These are phyloP conservation scores for Eutolmus rufibarbis DNA, from an alignment of 2,888 invertebrate species.

Conservation along the genomic window DNA sequence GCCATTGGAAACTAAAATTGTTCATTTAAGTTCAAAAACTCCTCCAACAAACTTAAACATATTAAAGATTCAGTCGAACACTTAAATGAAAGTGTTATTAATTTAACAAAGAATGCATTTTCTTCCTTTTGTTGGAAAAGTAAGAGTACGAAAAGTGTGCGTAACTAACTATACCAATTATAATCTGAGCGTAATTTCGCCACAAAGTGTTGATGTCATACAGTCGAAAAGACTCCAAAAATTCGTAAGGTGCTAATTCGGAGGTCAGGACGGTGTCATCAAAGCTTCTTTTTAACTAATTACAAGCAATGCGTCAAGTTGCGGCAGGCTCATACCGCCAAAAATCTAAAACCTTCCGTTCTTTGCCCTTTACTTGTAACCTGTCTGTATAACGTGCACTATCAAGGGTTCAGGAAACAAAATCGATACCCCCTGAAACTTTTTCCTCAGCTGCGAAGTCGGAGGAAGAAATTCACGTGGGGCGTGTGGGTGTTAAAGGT, in stretches of 20 bases:
- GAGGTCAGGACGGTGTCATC: not conserved
- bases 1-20: too few relatives aligned
- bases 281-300: not conserved
- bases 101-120: too few relatives aligned
- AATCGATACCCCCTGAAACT: slow-evolving; percentile 13
- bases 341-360: not conserved
- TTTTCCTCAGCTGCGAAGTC: not conserved
- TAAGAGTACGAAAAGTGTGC: not conserved
- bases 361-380: not conserved
- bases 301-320: not conserved
- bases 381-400: not conserved
- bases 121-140: too few relatives aligned
- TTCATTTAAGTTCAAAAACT: too few relatives aligned
- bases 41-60: too few relatives aligned
- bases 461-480: not conserved
- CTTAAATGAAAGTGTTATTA: too few relatives aligned
- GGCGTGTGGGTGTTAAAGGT: not conserved
- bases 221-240: not conserved
- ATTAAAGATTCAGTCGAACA: too few relatives aligned
- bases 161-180: not conserved
- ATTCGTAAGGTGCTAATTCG: not conserved
- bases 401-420: not conserved
- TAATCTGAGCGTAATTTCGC: not conserved
- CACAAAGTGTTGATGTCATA: not conserved
- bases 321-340: not conserved